Base-by-base conservation (phyloP, 2,888 invertebrate genomes). In the Morpho deidamia region DNA sequence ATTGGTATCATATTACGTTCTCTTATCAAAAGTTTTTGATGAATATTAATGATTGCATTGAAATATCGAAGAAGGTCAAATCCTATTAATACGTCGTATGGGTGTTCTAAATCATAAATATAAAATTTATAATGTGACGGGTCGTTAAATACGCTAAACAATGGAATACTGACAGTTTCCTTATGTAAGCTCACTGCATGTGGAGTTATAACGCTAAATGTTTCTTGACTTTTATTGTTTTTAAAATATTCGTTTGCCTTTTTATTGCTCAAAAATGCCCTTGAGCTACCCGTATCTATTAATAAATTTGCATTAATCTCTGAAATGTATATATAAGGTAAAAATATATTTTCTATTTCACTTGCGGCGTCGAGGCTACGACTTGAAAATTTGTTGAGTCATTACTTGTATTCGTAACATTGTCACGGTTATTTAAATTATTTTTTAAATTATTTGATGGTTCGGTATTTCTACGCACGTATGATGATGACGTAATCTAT, bases 251-350 rank as follows among this genome's bases (percentile, higher is more conserved):
- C n/a, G 37, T 58, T 11, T 5, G 57, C 57, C 10, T 43, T 59
- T 38, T 41, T 7, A 7, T 55, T 54, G 40, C 56, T 55, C 38
- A 59, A 42, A 42, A 61, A 62, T 9, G 55, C 58, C 14, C 64
- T n/a, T 2, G 51, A 46, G 11, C 62, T 59, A n/a, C 61, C 64
- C 1, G 64, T 61, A 14, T 64, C 62, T 10, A 62, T 59, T 51
- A 62, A 56, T 37, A 60, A 56, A 40, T 46, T 56, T 8, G 58
- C 43, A 9, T 53, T 41, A n/a, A 60, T 49, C 43, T 62, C 59
- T 1, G 54, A 53, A 11, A 59, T 38, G 10, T 35, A n/a, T 11
- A 50, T 50, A 14, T 50, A 35, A 34, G 37, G 42, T 37, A 43
- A 37, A 37, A 10, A 10, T 37, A 37, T 10, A 37, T 37, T 37